A percentile compares a stretch with the other conserved stretches of the same genome.
These are phyloP conservation scores for Lasius fuliginosus DNA, from an alignment of 2,888 invertebrate species.

Conservation along the genomic window DNA sequence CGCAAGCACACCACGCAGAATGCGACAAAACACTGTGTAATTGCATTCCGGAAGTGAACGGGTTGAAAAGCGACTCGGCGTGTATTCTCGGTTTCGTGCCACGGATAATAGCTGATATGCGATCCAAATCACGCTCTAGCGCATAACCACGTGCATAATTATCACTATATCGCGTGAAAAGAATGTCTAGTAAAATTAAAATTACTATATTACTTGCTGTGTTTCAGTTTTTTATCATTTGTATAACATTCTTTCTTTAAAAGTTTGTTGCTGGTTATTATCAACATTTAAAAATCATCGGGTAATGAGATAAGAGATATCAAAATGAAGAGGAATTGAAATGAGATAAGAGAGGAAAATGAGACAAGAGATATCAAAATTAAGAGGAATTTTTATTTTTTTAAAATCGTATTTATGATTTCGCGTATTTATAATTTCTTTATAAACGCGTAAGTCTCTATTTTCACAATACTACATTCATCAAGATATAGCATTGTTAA, in stretches of 20 bases:
- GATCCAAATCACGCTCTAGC: conserved; percentile 60
- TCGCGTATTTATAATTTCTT: not conserved
- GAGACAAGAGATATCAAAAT: not conserved
- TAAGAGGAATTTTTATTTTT: not conserved
- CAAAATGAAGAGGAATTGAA: too few species aligned
- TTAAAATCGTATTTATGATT: not conserved
- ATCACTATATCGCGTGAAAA: not conserved
- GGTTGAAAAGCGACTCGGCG: conserved; percentile 66
- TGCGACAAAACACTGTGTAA: conserved; percentile 72
- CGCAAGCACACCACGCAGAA: conserved; percentile 52
- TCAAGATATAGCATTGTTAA: conserved; percentile 3
- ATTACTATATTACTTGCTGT: not conserved
- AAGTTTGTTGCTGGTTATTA: not conserved
- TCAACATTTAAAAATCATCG: not conserved
- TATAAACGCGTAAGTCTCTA: not conserved
- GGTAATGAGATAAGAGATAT: not conserved
- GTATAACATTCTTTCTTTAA: not conserved
- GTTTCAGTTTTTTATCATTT: not conserved
- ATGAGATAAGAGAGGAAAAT: not conserved
- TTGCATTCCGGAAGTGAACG: conserved; percentile 74
- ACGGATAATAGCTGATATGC: conserved; percentile 77
- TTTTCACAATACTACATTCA: not conserved
- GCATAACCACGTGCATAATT: conserved; percentile 18
- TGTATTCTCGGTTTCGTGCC: conserved; percentile 66
- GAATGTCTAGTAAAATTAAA: not conserved